phyloP scores from a whole-genome alignment of 2,113 vertebrate genomes.

The Sapayoa aenigma region DNA sequence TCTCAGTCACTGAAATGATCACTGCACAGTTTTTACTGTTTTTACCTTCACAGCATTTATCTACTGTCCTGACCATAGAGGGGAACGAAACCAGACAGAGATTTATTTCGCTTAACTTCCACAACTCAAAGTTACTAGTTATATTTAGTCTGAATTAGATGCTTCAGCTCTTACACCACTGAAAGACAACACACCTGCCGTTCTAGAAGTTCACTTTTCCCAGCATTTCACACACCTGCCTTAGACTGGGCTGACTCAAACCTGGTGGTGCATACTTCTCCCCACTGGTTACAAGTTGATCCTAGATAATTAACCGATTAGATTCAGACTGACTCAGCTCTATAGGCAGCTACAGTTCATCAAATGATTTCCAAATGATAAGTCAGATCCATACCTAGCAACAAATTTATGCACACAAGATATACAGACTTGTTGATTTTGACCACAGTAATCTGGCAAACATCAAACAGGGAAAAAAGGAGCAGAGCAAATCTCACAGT shows the following conservation, averaged over 20 bases:
- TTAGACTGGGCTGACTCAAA: not conserved
- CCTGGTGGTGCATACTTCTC: not conserved
- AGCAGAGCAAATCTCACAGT: not conserved
- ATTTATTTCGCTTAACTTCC: not conserved
- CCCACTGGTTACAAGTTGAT: not conserved
- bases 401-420: not conserved
- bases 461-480: not conserved
- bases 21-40: not conserved
- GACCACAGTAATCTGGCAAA: not conserved
- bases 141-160: not conserved
- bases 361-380: not conserved
- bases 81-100: not conserved
- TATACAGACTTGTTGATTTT: not conserved
- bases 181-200: not conserved
- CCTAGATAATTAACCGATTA: not conserved
- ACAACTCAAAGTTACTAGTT: not conserved
- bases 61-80: not conserved
- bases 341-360: not conserved
- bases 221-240: not conserved
- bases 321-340: not conserved
- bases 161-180: not conserved
- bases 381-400: not conserved
- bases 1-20: not conserved
- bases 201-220: not conserved
- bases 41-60: not conserved